Conservation (phyloP, 2,113 vertebrate genomes). For the Plectropomus leopardus region DNA sequence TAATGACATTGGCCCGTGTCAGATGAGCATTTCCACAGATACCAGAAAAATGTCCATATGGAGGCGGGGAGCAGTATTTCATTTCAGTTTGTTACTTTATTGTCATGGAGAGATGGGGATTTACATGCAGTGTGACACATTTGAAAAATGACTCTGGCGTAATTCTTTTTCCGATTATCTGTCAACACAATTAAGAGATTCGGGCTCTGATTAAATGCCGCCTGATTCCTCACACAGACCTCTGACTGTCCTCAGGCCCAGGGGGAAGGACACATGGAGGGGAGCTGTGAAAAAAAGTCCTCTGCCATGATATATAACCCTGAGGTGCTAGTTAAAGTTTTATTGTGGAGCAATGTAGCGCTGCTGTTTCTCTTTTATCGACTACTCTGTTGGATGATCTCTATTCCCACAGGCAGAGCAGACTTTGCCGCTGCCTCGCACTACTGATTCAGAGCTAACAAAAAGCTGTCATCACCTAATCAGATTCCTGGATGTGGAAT, state of each 20-base stretch:
- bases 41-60: neutral
- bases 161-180: slow-evolving; percentile 34
- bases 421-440: slow-evolving; percentile 30
- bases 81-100: slow-evolving; percentile 30
- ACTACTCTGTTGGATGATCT: slow-evolving; percentile 66
- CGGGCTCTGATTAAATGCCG: slow-evolving; percentile 36
- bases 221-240: slow-evolving; percentile 38
- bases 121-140: slow-evolving; percentile 35
- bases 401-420: slow-evolving; percentile 37
- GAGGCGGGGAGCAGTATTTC: neutral
- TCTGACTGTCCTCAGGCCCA: slow-evolving; percentile 42
- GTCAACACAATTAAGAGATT: slow-evolving; percentile 38
- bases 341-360: slow-evolving; percentile 58
- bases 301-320: slow-evolving; percentile 53
- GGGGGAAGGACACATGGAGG: slow-evolving; percentile 56
- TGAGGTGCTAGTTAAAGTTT: slow-evolving; percentile 70
- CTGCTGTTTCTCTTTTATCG: slow-evolving; percentile 64
- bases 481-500: slow-evolving; percentile 18
- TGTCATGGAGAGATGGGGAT: slow-evolving; percentile 18
- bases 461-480: slow-evolving; percentile 33
- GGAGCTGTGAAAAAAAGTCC: slow-evolving; percentile 51
- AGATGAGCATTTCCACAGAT: slow-evolving; percentile 26
- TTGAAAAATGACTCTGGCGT: slow-evolving; percentile 34
- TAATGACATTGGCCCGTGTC: neutral
- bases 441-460: slow-evolving; percentile 40